Evolutionary conservation across 2,797 vertebrate species (phyloP).

Genomic region (Periparus ater): DNA sequence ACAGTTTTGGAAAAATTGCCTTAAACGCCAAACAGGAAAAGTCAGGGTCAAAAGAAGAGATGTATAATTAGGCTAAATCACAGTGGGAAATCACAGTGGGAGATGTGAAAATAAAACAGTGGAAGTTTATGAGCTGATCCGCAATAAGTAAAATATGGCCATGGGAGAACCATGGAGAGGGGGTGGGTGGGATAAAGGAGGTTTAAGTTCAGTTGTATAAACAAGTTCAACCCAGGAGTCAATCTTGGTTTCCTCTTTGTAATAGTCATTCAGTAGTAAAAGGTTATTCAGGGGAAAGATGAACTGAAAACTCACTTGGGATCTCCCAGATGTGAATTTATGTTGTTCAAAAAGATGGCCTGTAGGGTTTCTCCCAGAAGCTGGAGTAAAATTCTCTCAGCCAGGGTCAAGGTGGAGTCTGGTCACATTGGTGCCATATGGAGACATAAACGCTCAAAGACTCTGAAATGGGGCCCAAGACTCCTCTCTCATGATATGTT

Average conservation of each 20-base stretch:
- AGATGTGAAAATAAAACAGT: conserved; percentile 9
- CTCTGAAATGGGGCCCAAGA: neutral
- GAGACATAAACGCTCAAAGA: neutral
- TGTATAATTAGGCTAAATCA: conserved; percentile 7
- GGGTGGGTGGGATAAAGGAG: neutral
- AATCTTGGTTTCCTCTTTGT: neutral
- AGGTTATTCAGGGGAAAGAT: neutral
- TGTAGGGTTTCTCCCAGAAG: neutral
- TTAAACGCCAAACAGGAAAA: neutral
- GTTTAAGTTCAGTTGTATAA: neutral
- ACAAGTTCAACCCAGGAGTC: neutral
- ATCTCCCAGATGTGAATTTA: neutral
- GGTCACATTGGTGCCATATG: neutral
- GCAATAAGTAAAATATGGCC: fast-evolving
- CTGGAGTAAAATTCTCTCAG: neutral
- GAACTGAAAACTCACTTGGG: neutral
- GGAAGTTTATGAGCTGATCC: neutral
- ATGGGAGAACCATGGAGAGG: neutral
- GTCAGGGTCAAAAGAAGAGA: neutral
- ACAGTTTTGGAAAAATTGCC: neutral
- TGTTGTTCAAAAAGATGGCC: neutral
- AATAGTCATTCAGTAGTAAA: neutral
- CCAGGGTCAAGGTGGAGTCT: neutral
- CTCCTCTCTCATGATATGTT: neutral
- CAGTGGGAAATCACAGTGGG: neutral